Base-by-base conservation (phyloP, 2,888 invertebrate species). In the Lissonota sp. region DNA sequence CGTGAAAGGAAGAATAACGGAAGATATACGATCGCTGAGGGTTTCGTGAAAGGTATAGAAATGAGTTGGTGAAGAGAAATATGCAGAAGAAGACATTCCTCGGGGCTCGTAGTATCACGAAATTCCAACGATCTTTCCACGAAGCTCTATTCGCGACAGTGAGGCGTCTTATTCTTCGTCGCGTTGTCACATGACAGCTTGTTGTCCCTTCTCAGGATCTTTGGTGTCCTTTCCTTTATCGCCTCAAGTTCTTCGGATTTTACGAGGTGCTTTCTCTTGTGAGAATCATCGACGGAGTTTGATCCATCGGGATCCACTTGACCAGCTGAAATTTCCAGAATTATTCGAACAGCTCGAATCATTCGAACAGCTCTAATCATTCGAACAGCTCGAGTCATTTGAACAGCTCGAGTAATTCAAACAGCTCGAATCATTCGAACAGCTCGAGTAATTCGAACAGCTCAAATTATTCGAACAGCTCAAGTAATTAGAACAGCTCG, bases 111-210 rank as follows among this genome's bases (percentile, higher is more conserved):
- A 44, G 57, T 69, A 57, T 37, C 57, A 57, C 64, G 16, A 74
- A 67, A 80, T 73, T 63, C 77, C 77, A 77, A 80, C 77, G 80
- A 66, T 60, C 64, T 70, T 80, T 80, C 76, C 72, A 69, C 80
- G 80, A 77, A 77, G 53, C 69, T 64, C 44, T 42, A 7, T 67
- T n/a, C 63, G 44, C 53, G 58, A 69, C 69, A 53, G 26, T 26
- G 16, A 67, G 77, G 51, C 55, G 49, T 64, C 63, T 67, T 62
- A 62, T 62, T 76, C 26, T 62, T 76, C 26, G 69, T 44, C 42
- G 63, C 72, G 51, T 55, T 16, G 44, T 46, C 51, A 58, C 57
- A 4, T 42, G 10, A 16, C 62, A 40, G 37, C 46, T 69, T 26
- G 62, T 26, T 46, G 72, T 53, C 60, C 64, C 10, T 44, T 55